Conservation (phyloP, 2,888 invertebrate genomes). For the Coleophora deauratella region DNA sequence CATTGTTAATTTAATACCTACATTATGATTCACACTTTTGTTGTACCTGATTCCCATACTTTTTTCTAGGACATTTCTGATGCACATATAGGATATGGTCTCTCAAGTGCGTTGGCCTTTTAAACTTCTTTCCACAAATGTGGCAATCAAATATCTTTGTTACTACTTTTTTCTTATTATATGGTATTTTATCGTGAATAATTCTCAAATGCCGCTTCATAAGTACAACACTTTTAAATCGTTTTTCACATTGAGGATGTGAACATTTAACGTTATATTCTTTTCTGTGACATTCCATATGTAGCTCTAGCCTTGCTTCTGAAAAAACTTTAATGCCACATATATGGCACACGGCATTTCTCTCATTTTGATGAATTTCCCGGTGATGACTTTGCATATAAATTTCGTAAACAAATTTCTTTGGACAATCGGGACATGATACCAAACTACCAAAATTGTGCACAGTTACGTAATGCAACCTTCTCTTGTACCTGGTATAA, state of each 20-base stretch:
- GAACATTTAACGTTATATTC: slow-evolving; percentile 13
- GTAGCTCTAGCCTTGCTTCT: slow-evolving; percentile 14
- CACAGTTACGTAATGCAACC: slow-evolving; percentile 19
- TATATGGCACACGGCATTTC: slow-evolving; percentile 39
- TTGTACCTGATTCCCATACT: no score
- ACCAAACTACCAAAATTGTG: slow-evolving; percentile 21
- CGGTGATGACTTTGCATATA: slow-evolving; percentile 25
- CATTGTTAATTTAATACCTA: no score
- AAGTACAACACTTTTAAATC: slow-evolving; percentile 18
- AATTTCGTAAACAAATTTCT: slow-evolving; percentile 25
- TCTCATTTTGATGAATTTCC: slow-evolving; percentile 27
- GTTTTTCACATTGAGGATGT: slow-evolving; percentile 8
- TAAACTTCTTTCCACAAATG: slow-evolving; percentile 20
- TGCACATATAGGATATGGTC: slow-evolving; percentile 18
- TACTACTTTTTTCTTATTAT: background rate
- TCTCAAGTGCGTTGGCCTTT: slow-evolving; percentile 18
- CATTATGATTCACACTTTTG: no score
- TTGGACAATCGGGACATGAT: slow-evolving; percentile 25
- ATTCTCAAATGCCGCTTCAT: slow-evolving; percentile 15
- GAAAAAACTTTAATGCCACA: slow-evolving; percentile 31
- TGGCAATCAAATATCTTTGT: background rate
- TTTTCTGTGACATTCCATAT: slow-evolving; percentile 22
- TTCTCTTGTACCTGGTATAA: slow-evolving; percentile 25
- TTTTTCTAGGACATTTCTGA: no score
- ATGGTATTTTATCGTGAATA: slow-evolving; percentile 11